Base-by-base conservation (phyloP, 2,888 invertebrate species). In the Parnassius mnemosyne region DNA sequence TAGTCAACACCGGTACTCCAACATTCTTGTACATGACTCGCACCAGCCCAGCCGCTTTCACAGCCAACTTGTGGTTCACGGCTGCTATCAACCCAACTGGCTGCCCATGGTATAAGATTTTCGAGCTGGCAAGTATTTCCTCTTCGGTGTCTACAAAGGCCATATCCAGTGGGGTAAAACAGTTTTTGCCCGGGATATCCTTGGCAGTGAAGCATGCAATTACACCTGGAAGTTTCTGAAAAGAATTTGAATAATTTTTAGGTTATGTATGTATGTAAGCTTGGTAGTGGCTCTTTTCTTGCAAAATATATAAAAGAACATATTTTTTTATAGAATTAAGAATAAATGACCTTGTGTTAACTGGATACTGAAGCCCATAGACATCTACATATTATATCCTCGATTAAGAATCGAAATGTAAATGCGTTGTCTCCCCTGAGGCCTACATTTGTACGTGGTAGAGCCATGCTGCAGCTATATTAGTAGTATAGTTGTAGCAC, bases 41-140 rank as follows among this genome's bases (percentile, higher is more conserved):
- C 0, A 95, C 85, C 47, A 85, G 51, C 1, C 66, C 70, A 0
- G 82, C 83, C 1, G 86, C 88, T 41, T 71, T 71, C 0, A 83
- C 20, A 0, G 88, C 89, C 2, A 93, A 70, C 0, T 85, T 85
- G 42, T 93, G 92, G 1, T 90, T 92, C 10, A 85, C 92, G 0
- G 97, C 97, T 0, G 95, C 93, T 9, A 97, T 88, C 1, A 97
- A 74, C 0, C 95, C 97, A 5, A 96, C 75, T 0, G 96, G 94
- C 74, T 97, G 97, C 0, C 95, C 94, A 66, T 94, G 93, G 77
- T 93, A 96, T 11, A 84, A 77, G 0, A 96, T 72, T 1, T 84
- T 81, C 10, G 90, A 92, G 60, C 89, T 89, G 54, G 93, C 93
- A 50, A 94, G 83, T 16, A 94, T 80, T 70, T 93, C 92, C 72